These are phyloP conservation scores for Albula glossodonta DNA, from an alignment of 2,113 vertebrate genomes.

Conservation along the genomic window DNA sequence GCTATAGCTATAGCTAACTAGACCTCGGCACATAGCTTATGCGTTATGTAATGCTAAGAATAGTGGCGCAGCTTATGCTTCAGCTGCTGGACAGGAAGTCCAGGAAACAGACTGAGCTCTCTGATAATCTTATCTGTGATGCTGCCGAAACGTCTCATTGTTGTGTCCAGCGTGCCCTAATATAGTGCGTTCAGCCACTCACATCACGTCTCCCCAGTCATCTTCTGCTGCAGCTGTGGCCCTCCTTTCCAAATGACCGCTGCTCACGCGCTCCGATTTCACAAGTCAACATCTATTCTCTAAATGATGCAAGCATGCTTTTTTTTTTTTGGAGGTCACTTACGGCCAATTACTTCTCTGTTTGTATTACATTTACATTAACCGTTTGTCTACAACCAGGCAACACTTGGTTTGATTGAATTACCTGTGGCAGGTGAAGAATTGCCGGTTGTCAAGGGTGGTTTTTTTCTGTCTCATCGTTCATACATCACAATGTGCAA, in stretches of 20 bases:
- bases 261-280: conserved; percentile 11
- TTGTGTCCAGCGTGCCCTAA: neutral
- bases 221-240: neutral
- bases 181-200: neutral
- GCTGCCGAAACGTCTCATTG: neutral
- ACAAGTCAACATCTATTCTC: conserved; percentile 8
- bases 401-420: neutral
- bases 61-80: neutral
- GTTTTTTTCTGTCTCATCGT: neutral
- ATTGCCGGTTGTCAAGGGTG: neutral
- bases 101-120: neutral
- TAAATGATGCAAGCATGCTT: neutral
- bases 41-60: neutral
- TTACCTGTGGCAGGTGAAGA: neutral
- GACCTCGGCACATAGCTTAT: neutral
- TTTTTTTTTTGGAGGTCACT: neutral
- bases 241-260: neutral
- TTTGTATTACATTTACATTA: neutral
- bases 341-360: no score
- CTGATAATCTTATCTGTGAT: neutral
- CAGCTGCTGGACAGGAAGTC: neutral
- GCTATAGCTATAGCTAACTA: no score
- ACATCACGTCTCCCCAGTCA: neutral
- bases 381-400: neutral
- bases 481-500: neutral